phyloP scores from a whole-genome alignment of 2,888 invertebrate genomes.

The Drosophila kanekoi region DNA sequence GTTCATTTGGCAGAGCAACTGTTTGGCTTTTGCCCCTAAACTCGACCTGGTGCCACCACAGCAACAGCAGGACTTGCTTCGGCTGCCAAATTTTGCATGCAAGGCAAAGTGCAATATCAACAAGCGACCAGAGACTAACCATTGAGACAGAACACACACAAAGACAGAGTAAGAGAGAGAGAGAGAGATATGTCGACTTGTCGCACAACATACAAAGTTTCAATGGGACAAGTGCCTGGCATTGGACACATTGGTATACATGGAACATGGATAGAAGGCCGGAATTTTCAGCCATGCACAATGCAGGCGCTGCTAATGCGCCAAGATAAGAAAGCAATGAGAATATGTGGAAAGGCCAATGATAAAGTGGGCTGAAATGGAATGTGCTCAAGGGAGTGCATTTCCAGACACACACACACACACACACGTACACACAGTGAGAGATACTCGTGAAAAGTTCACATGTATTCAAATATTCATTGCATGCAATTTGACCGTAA shows the following conservation, averaged over 20 bases:
- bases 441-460: too few relatives aligned
- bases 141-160: slow-evolving; percentile 4
- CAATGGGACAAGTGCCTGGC: slow-evolving; percentile 51
- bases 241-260: slow-evolving; percentile 30
- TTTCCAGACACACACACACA: neutral
- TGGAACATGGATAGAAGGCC: slow-evolving; percentile 2
- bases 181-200: slow-evolving; percentile 63
- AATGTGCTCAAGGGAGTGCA: slow-evolving; percentile 21
- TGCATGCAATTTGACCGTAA: slow-evolving; percentile 76
- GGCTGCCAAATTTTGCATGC: slow-evolving; percentile 72
- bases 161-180: neutral
- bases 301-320: slow-evolving; percentile 40
- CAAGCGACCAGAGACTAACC: slow-evolving; percentile 51
- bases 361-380: slow-evolving; percentile 29
- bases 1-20: slow-evolving; percentile 77
- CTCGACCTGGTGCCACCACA: slow-evolving; percentile 12
- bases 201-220: slow-evolving; percentile 68
- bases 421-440: neutral
- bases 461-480: slow-evolving; percentile 59
- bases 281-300: slow-evolving; percentile 11
- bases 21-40: slow-evolving; percentile 71
- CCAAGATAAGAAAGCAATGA: slow-evolving; percentile 44
- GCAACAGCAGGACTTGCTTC: slow-evolving; percentile 4
- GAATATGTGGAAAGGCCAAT: slow-evolving; percentile 23
- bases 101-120: slow-evolving; percentile 78